A percentile compares a stretch with the other conserved stretches of the same genome.
Conservation (phyloP, 2,113 vertebrate genomes). For the Caranx melampygus region DNA sequence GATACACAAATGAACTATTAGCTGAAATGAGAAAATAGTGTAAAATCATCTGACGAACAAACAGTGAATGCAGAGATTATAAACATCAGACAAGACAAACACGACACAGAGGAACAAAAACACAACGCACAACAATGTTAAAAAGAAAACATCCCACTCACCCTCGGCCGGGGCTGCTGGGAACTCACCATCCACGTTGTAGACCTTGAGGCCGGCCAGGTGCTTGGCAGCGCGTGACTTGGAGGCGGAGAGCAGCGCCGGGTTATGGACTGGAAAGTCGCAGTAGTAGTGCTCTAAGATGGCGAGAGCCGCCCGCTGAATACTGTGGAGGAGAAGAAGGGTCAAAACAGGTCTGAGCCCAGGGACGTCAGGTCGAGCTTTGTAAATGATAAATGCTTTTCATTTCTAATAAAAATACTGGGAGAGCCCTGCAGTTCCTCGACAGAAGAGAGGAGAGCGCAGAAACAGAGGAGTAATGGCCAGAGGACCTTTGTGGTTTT, state of each 20-base stretch:
- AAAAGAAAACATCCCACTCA: slow-evolving; percentile 61
- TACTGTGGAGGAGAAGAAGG: slow-evolving; percentile 76
- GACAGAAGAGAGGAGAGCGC: too few species aligned
- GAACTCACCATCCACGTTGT: slow-evolving; percentile 91
- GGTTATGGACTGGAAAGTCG: slow-evolving; percentile 94
- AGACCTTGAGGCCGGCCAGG: slow-evolving; percentile 91
- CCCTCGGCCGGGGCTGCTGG: slow-evolving; percentile 69
- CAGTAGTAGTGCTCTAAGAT: slow-evolving; percentile 95
- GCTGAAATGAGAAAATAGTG: too few species aligned
- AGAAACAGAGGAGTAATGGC: too few species aligned
- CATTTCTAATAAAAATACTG: too few species aligned
- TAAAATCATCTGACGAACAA: not conserved
- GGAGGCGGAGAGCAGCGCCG: slow-evolving; percentile 88
- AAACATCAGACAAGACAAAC: too few species aligned
- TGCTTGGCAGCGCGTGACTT: slow-evolving; percentile 90
- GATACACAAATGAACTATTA: too few species aligned
- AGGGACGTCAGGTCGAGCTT: too few species aligned
- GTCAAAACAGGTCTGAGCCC: not conserved
- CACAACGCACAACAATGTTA: not conserved
- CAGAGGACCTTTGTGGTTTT: too few species aligned
- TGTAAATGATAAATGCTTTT: too few species aligned
- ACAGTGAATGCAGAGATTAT: not conserved
- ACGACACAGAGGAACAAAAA: not conserved
- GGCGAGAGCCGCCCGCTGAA: slow-evolving; percentile 92
- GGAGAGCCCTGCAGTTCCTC: too few species aligned